These are phyloP conservation scores for Parnassius glacialis DNA, from an alignment of 2,888 invertebrate genomes.

Conservation along the genomic window DNA sequence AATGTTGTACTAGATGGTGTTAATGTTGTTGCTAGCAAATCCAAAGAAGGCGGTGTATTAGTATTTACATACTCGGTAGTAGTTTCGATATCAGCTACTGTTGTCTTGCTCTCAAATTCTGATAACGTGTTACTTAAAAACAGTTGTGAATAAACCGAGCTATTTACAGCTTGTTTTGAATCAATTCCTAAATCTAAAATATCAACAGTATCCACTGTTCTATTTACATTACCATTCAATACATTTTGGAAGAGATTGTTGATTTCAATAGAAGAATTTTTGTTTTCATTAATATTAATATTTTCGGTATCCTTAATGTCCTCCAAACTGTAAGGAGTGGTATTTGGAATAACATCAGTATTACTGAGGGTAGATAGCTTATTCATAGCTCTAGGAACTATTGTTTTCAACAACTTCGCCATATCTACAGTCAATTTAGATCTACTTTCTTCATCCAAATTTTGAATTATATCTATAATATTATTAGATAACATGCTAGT, in stretches of 20 bases:
- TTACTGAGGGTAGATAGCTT: conserved; percentile 56
- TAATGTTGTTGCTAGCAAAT: conserved; percentile 26
- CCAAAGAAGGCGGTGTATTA: conserved; percentile 28
- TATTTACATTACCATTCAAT: conserved; percentile 60
- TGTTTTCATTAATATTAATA: conserved; percentile 45
- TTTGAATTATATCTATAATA: conserved; percentile 67
- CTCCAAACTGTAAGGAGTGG: conserved; percentile 76
- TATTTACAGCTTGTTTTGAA: conserved; percentile 60
- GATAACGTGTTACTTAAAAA: conserved; percentile 41
- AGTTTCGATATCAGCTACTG: conserved; percentile 19
- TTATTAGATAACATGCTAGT: conserved; percentile 78
- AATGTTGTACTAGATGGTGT: conserved; percentile 30
- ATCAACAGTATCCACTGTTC: conserved; percentile 43
- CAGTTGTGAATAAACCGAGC: conserved; percentile 38
- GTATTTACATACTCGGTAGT: conserved; percentile 11
- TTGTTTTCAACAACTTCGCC: conserved; percentile 71
- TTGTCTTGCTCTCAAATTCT: conserved; percentile 33
- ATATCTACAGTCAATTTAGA: conserved; percentile 76
- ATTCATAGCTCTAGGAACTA: conserved; percentile 73
- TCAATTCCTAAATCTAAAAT: conserved; percentile 33
- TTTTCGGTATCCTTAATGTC: conserved; percentile 73
- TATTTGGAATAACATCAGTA: conserved; percentile 58
- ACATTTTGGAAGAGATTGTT: conserved; percentile 62
- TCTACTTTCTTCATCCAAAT: conserved; percentile 70
- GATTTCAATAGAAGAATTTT: conserved; percentile 35